Evolutionary conservation across 2,797 vertebrate genomes (phyloP).

Genomic region (Streptopelia turtur): DNA sequence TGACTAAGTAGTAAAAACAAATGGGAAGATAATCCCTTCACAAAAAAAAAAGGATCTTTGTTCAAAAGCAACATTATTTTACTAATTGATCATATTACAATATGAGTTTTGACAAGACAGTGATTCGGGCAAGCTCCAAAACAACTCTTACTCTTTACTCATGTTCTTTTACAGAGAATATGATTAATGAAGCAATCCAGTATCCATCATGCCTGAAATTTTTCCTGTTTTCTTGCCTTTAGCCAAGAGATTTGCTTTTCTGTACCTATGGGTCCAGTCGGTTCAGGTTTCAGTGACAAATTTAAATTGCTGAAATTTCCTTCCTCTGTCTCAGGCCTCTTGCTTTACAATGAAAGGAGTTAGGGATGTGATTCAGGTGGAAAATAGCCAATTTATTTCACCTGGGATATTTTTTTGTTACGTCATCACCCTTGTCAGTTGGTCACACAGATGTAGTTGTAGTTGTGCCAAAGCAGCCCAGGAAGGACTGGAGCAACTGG

Average conservation of each 20-base stretch:
- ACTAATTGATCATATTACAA: background rate
- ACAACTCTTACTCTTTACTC: background rate
- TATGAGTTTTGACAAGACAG: background rate
- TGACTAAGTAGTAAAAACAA: conserved; percentile 17
- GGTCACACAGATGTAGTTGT: no score
- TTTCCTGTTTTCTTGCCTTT: background rate
- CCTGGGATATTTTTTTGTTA: background rate
- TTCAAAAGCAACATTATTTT: background rate
- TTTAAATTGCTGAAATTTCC: background rate
- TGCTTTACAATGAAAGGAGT: background rate
- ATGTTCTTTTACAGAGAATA: background rate
- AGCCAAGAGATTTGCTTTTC: background rate
- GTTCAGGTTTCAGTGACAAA: background rate
- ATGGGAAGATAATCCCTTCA: background rate
- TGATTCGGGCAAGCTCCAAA: background rate
- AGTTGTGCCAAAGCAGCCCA: background rate
- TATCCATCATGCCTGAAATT: background rate
- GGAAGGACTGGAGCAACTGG: background rate
- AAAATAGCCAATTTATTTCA: background rate
- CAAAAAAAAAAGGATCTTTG: background rate
- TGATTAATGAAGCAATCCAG: background rate
- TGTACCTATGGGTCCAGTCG: background rate
- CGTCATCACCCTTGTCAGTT: background rate
- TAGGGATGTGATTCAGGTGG: background rate
- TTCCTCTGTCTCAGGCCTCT: background rate